Conservation (phyloP, 2,113 vertebrate genomes). For the Macrotus californicus region DNA sequence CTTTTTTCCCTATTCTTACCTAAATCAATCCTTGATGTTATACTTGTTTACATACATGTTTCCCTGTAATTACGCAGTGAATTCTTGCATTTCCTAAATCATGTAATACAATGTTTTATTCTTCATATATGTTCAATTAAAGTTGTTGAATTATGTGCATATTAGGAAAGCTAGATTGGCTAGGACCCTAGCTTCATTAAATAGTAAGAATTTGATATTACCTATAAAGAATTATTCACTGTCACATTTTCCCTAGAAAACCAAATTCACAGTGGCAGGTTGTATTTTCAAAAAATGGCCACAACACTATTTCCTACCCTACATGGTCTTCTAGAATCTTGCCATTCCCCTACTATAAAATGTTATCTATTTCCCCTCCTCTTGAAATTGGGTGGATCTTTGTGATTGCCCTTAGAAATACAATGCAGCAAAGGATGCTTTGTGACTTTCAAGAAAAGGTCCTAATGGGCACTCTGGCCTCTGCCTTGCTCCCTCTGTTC, state of each 20-base stretch:
- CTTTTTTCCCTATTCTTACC: background rate
- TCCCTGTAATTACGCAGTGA: background rate
- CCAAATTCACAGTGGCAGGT: background rate
- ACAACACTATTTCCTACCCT: background rate
- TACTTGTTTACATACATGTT: background rate
- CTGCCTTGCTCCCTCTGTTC: background rate
- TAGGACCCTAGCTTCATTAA: background rate
- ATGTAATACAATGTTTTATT: background rate
- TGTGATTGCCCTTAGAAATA: background rate
- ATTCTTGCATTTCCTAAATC: background rate
- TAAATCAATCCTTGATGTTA: background rate
- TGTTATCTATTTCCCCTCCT: background rate
- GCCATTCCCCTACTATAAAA: background rate
- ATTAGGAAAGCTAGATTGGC: background rate
- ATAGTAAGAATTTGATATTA: background rate
- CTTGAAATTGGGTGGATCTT: background rate
- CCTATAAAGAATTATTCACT: background rate
- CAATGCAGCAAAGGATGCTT: fast-evolving
- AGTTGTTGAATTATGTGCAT: background rate
- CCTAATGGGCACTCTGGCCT: background rate
- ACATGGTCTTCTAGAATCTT: background rate
- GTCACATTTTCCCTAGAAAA: background rate
- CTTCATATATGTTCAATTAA: background rate
- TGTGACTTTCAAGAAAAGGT: background rate
- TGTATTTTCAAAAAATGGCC: background rate